Conservation (phyloP, 2,113 vertebrate species). For the Catharus fuscescens region DNA sequence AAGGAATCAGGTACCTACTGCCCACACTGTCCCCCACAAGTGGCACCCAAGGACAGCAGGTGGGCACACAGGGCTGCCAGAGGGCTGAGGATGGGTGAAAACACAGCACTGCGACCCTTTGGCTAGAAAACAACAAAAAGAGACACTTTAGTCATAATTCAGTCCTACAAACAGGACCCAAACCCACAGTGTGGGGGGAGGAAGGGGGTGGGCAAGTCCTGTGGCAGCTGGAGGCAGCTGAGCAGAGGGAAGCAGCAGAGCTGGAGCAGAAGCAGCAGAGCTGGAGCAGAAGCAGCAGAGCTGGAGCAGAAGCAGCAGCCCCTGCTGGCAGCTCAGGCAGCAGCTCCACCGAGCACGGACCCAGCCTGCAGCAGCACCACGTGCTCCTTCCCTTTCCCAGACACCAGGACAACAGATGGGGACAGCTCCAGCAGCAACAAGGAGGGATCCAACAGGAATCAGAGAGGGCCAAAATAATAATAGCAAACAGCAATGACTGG, state of each 20-base stretch:
- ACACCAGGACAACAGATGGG: neutral
- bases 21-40: accelerated
- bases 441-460: neutral
- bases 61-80: neutral
- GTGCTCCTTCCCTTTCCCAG: neutral
- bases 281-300: neutral
- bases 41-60: neutral
- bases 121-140: neutral
- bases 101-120: neutral
- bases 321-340: neutral
- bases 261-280: neutral
- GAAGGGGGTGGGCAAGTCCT: neutral
- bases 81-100: accelerated
- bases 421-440: neutral
- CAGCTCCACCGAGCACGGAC: neutral
- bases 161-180: neutral
- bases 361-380: neutral
- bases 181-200: accelerated
- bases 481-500: accelerated
- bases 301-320: neutral
- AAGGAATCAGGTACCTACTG: neutral
- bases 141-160: neutral
- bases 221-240: neutral
- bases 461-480: neutral
- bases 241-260: neutral